Evolutionary conservation across 1,140 invertebrate genomes (phyloP), one percentile per base, ranked within the genome.

Genomic region (Drosophila trapezifrons): DNA sequence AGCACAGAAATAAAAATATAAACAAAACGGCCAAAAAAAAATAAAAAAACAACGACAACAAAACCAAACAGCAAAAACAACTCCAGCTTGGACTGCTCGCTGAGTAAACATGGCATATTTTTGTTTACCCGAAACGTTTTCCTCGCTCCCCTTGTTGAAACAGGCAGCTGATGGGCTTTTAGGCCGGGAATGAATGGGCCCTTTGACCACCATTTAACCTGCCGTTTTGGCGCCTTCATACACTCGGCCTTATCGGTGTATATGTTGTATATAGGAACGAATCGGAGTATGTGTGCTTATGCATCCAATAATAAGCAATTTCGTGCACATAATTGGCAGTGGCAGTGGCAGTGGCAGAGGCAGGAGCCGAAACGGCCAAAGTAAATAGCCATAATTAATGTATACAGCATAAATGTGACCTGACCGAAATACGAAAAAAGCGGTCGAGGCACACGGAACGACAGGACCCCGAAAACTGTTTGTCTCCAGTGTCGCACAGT

Each of bases 311-410:
- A 89, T 87, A 87, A 78, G 84, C 84, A 78, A 87, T 87, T 87
- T 87, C 73, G 84, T 87, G 84, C 84, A 77, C 84, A 87, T 87
- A 87, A 87, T 87, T 87, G 84, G 80, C 80, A 73, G 62, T 71
- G 70, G 67, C 79, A 69, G 51, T 57, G 45, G 62, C 35, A 29
- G 27, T 8, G 27, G 27, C 22, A 25, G 3, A 25, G 22, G 22
- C 29, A 32, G 29, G 29, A 32, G 29, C 22, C 12, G 47, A 42
- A 67, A 70, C 52, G 75, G 65, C 22, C 62, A 77, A 70, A 89
- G 84, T 74, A 87, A 87, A 87, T 89, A 87, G 84, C 84, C 80
- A 89, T 87, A 87, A 87, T 87, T 87, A 87, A 89, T 87, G 84
- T 87, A 87, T 89, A 89, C 84, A 87, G 80, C 84, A 89, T 89